These are phyloP conservation scores for Apamea monoglypha DNA, from an alignment of 2,888 invertebrate genomes.

Conservation along the genomic window DNA sequence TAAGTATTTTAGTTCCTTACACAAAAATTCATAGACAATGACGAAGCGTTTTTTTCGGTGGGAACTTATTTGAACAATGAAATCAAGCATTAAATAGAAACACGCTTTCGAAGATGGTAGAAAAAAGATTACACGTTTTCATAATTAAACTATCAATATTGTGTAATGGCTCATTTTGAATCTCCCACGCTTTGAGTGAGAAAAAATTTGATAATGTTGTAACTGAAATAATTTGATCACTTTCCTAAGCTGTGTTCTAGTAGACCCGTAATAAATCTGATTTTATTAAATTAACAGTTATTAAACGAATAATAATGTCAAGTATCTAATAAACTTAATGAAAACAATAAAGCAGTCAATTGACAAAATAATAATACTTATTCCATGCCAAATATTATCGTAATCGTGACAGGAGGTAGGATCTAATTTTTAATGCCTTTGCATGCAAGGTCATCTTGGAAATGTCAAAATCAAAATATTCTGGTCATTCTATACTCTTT, in stretches of 20 bases:
- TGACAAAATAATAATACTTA: not conserved
- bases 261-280: not conserved
- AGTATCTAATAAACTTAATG: not conserved
- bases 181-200: slow-evolving; percentile 7
- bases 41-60: slow-evolving; percentile 22
- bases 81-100: slow-evolving; percentile 10
- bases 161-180: slow-evolving; percentile 8
- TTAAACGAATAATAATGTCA: not conserved
- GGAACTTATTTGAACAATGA: slow-evolving; percentile 43
- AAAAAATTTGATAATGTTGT: not conserved
- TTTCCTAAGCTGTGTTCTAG: not conserved
- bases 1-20: not conserved
- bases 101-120: slow-evolving; percentile 29
- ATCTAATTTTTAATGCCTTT: not conserved
- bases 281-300: not conserved
- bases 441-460: not conserved
- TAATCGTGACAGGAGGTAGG: not conserved
- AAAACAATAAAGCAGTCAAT: not conserved
- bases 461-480: not conserved
- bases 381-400: not conserved
- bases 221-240: not conserved
- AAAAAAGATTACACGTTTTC: slow-evolving; percentile 29
- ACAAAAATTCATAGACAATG: slow-evolving; percentile 40
- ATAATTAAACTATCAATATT: slow-evolving; percentile 36
- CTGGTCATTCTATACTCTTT: not conserved